Percentiles rank a stretch among this genome's conserved stretches.
phyloP scores from a whole-genome alignment of 2,888 invertebrate species.

The Panorpa germanica region DNA sequence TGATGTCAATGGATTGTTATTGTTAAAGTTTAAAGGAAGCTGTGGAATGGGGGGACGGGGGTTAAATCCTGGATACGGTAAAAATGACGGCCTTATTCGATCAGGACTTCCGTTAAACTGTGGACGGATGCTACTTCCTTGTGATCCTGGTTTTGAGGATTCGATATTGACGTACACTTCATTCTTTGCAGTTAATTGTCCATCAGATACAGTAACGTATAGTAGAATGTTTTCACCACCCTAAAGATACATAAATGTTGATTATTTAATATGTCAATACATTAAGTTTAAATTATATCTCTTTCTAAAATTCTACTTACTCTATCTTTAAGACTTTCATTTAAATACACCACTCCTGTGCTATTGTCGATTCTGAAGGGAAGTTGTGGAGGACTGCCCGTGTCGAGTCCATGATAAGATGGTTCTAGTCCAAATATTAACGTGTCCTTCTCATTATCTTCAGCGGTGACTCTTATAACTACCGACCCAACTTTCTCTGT shows the following conservation, averaged over 20 bases:
- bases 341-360: constrained; percentile 60
- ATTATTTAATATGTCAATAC: too few species aligned
- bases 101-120: constrained; percentile 19
- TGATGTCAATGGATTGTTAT: constrained; percentile 2
- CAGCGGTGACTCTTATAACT: constrained; percentile 49
- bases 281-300: too few species aligned
- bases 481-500: constrained; percentile 50
- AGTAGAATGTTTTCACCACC: constrained; percentile 44
- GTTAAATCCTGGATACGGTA: constrained; percentile 17
- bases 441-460: constrained; percentile 39
- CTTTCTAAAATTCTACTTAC: constrained; percentile 30
- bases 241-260: constrained; percentile 24
- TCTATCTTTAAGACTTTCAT: constrained; percentile 55
- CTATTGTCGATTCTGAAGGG: constrained; percentile 60
- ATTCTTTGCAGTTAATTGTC: constrained; percentile 39
- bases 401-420: constrained; percentile 19
- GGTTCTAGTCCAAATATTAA: constrained; percentile 53
- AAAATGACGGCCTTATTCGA: constrained; percentile 21
- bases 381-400: constrained; percentile 23
- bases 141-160: constrained; percentile 15
- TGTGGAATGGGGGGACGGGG: constrained; percentile 20
- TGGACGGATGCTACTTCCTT: constrained; percentile 17
- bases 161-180: constrained; percentile 45
- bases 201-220: constrained; percentile 48
- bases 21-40: constrained; percentile 1